Evolutionary conservation across 2,113 vertebrate species (phyloP).

Genomic region (Eupsittula cactorum): DNA sequence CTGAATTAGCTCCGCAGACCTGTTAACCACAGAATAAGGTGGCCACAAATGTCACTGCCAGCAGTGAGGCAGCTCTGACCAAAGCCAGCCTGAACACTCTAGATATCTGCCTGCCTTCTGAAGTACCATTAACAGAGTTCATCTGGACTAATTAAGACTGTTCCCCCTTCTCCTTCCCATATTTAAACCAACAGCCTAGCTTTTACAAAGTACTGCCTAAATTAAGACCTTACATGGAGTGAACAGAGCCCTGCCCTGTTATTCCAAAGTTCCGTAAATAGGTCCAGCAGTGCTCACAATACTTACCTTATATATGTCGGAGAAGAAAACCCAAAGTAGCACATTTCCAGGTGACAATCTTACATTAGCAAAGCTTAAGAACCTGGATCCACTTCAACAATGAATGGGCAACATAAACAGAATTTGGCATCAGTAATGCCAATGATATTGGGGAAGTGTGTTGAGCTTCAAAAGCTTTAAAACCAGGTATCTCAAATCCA

Average conservation of each 20-base stretch:
- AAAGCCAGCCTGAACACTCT: background rate
- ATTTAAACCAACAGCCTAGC: background rate
- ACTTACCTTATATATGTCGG: background rate
- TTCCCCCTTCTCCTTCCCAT: background rate
- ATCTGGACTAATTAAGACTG: background rate
- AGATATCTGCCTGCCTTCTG: background rate
- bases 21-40: rapidly evolving
- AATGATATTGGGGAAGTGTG: background rate
- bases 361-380: background rate
- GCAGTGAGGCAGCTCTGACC: background rate
- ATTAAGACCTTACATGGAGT: background rate
- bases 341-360: background rate
- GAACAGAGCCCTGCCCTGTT: background rate
- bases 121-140: background rate
- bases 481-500: background rate
- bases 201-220: background rate
- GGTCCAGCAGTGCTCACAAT: background rate
- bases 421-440: background rate
- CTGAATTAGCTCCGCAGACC: background rate
- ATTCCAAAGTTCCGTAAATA: background rate
- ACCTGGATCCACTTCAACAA: background rate
- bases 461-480: background rate
- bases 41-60: background rate
- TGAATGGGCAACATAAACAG: background rate
- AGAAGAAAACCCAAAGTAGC: background rate